A percentile compares a stretch with the other conserved stretches of the same genome.
Evolutionary conservation across 2,888 invertebrate genomes (phyloP).

Genomic region (Pecten maximus): DNA sequence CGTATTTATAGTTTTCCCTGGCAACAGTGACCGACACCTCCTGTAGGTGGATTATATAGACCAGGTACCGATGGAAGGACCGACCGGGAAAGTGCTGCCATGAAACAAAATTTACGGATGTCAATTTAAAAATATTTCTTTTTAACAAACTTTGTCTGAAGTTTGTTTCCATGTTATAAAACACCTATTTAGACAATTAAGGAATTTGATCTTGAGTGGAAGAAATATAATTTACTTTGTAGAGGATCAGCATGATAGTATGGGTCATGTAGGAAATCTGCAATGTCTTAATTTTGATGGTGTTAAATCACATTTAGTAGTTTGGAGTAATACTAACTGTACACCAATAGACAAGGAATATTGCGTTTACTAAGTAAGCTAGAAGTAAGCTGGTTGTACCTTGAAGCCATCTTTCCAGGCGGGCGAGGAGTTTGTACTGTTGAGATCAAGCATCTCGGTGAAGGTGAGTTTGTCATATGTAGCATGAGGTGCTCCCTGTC

Average conservation of each 20-base stretch:
- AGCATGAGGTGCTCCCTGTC: conserved; percentile 78
- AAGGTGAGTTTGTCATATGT: conserved; percentile 79
- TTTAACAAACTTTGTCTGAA: neutral
- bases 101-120: neutral
- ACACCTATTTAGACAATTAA: neutral
- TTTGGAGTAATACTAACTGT: too few species aligned
- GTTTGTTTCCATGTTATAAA: neutral
- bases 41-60: conserved; percentile 79
- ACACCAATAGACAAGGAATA: neutral
- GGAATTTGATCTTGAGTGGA: too few species aligned
- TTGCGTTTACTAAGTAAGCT: too few species aligned
- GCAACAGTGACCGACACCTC: conserved; percentile 78
- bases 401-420: conserved; percentile 80
- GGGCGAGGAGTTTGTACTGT: conserved; percentile 77
- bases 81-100: conserved; percentile 78
- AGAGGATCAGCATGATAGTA: too few species aligned
- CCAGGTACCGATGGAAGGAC: conserved; percentile 76
- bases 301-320: too few species aligned
- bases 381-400: too few species aligned
- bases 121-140: too few species aligned
- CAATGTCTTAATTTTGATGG: too few species aligned
- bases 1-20: conserved; percentile 79
- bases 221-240: too few species aligned
- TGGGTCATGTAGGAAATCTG: too few species aligned
- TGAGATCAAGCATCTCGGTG: conserved; percentile 75